Conservation (phyloP, 1,140 invertebrate genomes). For the Monomorium pharaonis region DNA sequence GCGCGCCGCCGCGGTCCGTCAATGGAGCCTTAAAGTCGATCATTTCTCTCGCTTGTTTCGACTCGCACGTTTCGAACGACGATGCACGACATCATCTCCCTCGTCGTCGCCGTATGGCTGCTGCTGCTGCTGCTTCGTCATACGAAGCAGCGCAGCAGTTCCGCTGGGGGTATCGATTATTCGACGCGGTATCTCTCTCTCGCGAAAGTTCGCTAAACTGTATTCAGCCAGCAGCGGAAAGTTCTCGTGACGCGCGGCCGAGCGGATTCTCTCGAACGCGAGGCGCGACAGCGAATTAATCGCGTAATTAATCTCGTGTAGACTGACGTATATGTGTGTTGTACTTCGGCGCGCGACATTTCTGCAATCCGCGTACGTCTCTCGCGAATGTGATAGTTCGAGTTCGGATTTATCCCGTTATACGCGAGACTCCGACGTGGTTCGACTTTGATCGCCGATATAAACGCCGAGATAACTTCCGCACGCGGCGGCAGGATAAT, state of each 20-base stretch:
- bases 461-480: neutral
- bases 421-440: neutral
- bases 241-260: too few species aligned
- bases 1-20: neutral
- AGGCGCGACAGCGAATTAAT: neutral
- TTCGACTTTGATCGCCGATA: neutral
- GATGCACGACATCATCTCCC: too few species aligned
- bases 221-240: conserved; percentile 16
- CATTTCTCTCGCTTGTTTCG: conserved; percentile 2
- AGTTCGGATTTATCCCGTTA: neutral
- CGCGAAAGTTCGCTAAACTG: conserved; percentile 39
- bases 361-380: neutral
- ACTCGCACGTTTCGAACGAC: neutral
- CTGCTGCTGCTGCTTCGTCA: too few species aligned
- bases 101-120: too few species aligned
- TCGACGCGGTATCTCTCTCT: conserved; percentile 22
- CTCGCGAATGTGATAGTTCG: neutral
- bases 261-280: too few species aligned
- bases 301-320: conserved; percentile 1
- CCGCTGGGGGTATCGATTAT: conserved; percentile 44
- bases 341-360: neutral
- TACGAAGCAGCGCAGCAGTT: too few species aligned
- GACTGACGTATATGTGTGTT: too few species aligned
- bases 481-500: neutral
- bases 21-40: conserved; percentile 31